A percentile compares a stretch with the other conserved stretches of the same genome.
Conservation (phyloP, 1,140 invertebrate species). For the Drosophila santomea region DNA sequence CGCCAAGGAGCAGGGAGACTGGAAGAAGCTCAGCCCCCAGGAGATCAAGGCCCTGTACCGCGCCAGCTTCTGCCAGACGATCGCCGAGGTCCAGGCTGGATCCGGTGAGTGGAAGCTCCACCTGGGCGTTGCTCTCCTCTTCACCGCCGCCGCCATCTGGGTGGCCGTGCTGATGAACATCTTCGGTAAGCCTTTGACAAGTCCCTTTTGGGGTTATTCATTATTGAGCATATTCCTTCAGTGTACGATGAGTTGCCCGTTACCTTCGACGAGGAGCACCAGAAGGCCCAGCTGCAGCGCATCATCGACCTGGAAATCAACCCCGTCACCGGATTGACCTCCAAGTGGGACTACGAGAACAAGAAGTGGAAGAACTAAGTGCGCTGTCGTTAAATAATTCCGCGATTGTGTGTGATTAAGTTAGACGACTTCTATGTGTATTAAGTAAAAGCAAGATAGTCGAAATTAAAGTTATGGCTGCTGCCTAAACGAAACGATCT, state of each 20-base stretch:
- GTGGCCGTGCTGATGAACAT: slow-evolving; percentile 89
- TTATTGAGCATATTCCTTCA: slow-evolving; percentile 71
- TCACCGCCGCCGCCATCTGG: slow-evolving; percentile 88
- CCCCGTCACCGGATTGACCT: slow-evolving; percentile 90
- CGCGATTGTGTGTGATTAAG: slow-evolving; percentile 68
- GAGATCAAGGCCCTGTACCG: slow-evolving; percentile 98
- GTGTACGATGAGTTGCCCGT: slow-evolving; percentile 91
- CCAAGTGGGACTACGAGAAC: slow-evolving; percentile 90
- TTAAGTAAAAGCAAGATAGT: slow-evolving; percentile 68
- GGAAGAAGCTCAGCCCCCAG: slow-evolving; percentile 94
- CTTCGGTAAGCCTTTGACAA: slow-evolving; percentile 87
- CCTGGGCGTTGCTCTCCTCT: slow-evolving; percentile 87
- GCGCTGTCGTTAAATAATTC: slow-evolving; percentile 67
- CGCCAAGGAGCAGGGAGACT: slow-evolving; percentile 97
- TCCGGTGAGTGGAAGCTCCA: slow-evolving; percentile 95
- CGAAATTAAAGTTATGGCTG: slow-evolving; percentile 74
- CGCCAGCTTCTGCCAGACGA: slow-evolving; percentile 96
- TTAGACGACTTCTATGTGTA: slow-evolving; percentile 69
- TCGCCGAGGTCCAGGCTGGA: slow-evolving; percentile 94
- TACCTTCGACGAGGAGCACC: slow-evolving; percentile 90
- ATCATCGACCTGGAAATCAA: slow-evolving; percentile 93
- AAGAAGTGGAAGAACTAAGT: slow-evolving; percentile 88
- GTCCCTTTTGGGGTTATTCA: background rate
- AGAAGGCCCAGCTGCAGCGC: slow-evolving; percentile 91
- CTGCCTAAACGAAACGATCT: slow-evolving; percentile 46